Conservation (phyloP, 2,113 vertebrate species). For the Lepisosteus oculatus region DNA sequence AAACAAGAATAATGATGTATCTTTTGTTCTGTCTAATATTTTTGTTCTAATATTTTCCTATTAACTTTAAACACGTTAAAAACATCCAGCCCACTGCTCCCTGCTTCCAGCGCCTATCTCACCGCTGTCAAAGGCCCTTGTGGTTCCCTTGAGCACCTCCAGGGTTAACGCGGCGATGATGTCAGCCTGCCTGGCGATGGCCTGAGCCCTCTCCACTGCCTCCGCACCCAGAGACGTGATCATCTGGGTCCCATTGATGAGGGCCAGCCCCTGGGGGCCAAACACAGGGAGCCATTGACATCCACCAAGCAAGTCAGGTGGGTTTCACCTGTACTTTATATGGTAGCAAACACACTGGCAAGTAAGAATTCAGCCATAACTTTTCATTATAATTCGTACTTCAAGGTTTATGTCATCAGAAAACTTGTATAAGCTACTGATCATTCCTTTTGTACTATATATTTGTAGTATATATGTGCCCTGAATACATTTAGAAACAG, state of each 20-base stretch:
- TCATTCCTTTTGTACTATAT: too few relatives aligned
- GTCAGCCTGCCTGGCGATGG: constrained; percentile 89
- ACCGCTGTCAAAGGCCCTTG: constrained; percentile 96
- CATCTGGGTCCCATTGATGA: constrained; percentile 98
- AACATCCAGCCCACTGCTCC: not conserved
- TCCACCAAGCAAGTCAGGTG: not conserved
- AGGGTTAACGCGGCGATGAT: constrained; percentile 92
- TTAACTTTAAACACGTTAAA: too few relatives aligned
- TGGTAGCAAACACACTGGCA: too few relatives aligned
- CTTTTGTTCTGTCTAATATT: too few relatives aligned
- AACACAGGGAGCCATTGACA: not conserved
- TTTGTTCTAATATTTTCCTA: too few relatives aligned
- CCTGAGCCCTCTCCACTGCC: constrained; percentile 85
- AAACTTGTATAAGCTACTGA: too few relatives aligned
- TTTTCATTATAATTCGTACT: too few relatives aligned
- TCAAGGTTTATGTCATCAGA: too few relatives aligned
- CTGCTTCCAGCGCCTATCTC: constrained; percentile 32
- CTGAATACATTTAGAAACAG: constrained; percentile 20
- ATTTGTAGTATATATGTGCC: too few relatives aligned
- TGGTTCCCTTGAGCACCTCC: constrained; percentile 95
- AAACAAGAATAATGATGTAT: too few relatives aligned
- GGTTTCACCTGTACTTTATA: too few relatives aligned
- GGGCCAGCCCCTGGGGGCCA: constrained; percentile 79
- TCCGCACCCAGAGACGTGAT: constrained; percentile 96
- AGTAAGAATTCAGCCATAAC: too few relatives aligned